phyloP scores from a whole-genome alignment of 2,888 invertebrate genomes.

The Lasioglossum villosulum region DNA sequence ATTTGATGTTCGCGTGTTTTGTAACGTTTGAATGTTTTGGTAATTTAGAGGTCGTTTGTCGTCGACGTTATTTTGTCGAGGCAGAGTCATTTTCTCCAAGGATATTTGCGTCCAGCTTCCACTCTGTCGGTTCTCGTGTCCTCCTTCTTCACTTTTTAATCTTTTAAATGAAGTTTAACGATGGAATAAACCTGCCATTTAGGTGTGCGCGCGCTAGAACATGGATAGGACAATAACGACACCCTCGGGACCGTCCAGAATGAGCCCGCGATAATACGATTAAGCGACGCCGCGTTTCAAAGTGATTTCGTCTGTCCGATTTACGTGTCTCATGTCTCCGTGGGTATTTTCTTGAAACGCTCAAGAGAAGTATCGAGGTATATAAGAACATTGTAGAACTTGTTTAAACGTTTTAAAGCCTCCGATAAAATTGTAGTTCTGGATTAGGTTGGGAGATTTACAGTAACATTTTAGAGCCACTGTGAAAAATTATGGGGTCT shows the following conservation, averaged over 20 bases:
- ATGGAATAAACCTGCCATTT: slow-evolving; percentile 46
- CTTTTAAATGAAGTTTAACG: slow-evolving; percentile 16
- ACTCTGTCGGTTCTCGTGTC: background rate
- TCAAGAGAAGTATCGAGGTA: too few species aligned
- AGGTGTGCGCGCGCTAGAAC: slow-evolving; percentile 22
- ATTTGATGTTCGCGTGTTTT: background rate
- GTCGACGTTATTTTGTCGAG: background rate
- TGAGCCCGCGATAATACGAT: slow-evolving; percentile 78
- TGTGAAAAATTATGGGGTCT: background rate
- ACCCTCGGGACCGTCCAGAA: slow-evolving; percentile 75
- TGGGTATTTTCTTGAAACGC: background rate
- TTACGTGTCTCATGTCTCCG: slow-evolving; percentile 70
- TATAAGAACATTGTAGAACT: background rate
- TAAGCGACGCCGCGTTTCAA: slow-evolving; percentile 73
- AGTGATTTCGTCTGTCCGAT: slow-evolving; percentile 77
- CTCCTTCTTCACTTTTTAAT: background rate
- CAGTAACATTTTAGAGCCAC: background rate
- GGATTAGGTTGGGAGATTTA: background rate
- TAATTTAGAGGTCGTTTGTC: background rate
- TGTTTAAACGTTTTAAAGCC: background rate
- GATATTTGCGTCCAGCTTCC: background rate
- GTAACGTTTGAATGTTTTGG: background rate
- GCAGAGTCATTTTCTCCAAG: background rate
- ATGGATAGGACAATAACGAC: slow-evolving; percentile 76
- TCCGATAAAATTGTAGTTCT: background rate